Conservation (phyloP, 2,888 invertebrate species). For the Argyresthia goedartella region DNA sequence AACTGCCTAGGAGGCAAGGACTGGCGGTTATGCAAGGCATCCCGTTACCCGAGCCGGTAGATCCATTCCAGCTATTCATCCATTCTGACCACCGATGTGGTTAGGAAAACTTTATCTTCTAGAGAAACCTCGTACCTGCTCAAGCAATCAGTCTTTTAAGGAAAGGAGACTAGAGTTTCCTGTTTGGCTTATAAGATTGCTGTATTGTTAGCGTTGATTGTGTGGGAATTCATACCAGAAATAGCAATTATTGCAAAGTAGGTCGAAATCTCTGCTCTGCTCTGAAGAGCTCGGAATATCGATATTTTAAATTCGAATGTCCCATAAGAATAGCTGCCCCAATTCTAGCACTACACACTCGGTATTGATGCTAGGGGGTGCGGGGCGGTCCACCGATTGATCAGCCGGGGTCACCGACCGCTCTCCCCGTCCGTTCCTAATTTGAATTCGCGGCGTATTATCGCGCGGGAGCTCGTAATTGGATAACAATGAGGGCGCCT, state of each 20-base stretch:
- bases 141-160: no score
- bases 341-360: not conserved
- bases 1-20: not conserved
- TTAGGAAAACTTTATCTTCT: not conserved
- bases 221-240: no score
- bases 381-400: constrained; percentile 56
- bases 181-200: no score
- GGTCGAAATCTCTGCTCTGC: no score
- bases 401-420: constrained; percentile 61
- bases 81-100: not conserved
- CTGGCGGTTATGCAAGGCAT: not conserved
- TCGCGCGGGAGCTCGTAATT: constrained; percentile 65
- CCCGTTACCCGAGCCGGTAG: constrained; percentile 1
- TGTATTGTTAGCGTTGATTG: no score
- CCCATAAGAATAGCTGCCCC: not conserved
- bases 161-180: no score
- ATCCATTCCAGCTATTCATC: not conserved
- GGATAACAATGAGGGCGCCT: constrained; percentile 61
- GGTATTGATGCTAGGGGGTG: constrained; percentile 5
- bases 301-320: not conserved
- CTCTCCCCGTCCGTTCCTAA: constrained; percentile 56
- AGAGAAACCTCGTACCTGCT: not conserved
- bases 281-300: no score
- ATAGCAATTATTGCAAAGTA: no score
- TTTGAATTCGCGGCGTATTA: constrained; percentile 69